Evolutionary conservation across 2,113 vertebrate genomes (phyloP).

Genomic region (Alosa alosa): DNA sequence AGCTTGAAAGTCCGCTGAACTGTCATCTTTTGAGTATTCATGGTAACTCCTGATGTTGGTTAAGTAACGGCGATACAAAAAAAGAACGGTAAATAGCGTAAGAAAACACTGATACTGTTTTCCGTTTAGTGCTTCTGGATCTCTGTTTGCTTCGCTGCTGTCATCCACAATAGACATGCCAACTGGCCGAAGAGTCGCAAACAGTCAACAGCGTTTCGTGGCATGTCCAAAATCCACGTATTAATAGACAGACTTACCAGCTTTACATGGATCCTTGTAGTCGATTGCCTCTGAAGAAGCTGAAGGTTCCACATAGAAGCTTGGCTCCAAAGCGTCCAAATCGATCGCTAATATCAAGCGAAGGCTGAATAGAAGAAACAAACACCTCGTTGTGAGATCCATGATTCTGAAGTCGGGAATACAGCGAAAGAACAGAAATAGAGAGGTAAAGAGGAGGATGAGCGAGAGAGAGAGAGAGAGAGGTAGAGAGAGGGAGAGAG

Average conservation of each 20-base stretch:
- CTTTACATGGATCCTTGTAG: constrained; percentile 78
- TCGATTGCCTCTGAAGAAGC: constrained; percentile 71
- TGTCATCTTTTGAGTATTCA: background rate
- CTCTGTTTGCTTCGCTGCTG: constrained; percentile 56
- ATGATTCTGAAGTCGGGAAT: constrained; percentile 65
- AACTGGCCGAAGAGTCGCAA: constrained; percentile 44
- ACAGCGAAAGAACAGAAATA: constrained; percentile 64
- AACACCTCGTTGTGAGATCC: constrained; percentile 71
- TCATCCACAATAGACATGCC: constrained; percentile 54
- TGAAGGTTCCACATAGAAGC: constrained; percentile 68
- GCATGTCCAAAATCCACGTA: constrained; percentile 56
- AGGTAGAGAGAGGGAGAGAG: constrained; percentile 38
- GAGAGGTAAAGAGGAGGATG: constrained; percentile 63
- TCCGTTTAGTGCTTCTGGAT: constrained; percentile 51
- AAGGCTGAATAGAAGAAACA: constrained; percentile 64
- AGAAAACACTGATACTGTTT: background rate
- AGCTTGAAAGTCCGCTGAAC: background rate
- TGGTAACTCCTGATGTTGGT: background rate
- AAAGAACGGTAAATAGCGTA: background rate
- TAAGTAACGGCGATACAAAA: background rate
- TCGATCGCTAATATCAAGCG: constrained; percentile 63
- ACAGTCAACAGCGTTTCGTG: constrained; percentile 54
- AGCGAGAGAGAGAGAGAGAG: constrained; percentile 42
- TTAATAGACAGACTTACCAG: constrained; percentile 62
- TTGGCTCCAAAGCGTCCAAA: constrained; percentile 68